Base-by-base conservation (phyloP, 2,888 invertebrate genomes). In the Hypomecis punctinalis region DNA sequence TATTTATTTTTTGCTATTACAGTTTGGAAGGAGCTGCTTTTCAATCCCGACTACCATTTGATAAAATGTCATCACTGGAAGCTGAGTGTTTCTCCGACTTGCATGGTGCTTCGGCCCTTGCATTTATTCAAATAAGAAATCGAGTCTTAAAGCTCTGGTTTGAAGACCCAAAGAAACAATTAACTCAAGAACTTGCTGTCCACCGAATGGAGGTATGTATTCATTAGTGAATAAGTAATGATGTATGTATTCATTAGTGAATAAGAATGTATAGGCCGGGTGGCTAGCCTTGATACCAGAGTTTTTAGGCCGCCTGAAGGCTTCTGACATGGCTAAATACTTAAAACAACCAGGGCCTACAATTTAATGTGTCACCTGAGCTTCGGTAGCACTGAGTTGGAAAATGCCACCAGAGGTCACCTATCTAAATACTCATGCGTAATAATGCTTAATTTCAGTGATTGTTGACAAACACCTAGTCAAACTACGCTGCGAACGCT, bases 41-140 rank as follows among this genome's bases (percentile, higher is more conserved):
- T 85, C 98, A 99, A 86, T 98, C 98, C 72, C 95, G 99, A 46
- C 93, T 99, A 82, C 98, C 99, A 0, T 97, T 97, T 86, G 98
- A 98, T 83, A 98, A 98, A 87, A 95, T 99, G 95, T 98, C 98
- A 6, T 97, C 98, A 0, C 95, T 97, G 42, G 99, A 99, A 93
- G 97, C 97, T 0, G 97, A 97, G 55, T 97, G 97, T 82, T 99
- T 99, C 86, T 97, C 98, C 3, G 99, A 99, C 82, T 95, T 99
- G 33, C 96, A 97, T 58, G 96, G 96, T 68, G 95, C 97, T 10
- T 96, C 97, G 0, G 95, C 97, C 45, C 96, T 97, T 86, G 96
- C 98, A 33, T 99, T 98, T 86, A 94, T 99, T 13, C 97, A 98
- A 84, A 96, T 99, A 69, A 95, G 99, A 67, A 99, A 99, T 84